phyloP scores from a whole-genome alignment of 2,113 vertebrate genomes.

The Cisticola juncidis region DNA sequence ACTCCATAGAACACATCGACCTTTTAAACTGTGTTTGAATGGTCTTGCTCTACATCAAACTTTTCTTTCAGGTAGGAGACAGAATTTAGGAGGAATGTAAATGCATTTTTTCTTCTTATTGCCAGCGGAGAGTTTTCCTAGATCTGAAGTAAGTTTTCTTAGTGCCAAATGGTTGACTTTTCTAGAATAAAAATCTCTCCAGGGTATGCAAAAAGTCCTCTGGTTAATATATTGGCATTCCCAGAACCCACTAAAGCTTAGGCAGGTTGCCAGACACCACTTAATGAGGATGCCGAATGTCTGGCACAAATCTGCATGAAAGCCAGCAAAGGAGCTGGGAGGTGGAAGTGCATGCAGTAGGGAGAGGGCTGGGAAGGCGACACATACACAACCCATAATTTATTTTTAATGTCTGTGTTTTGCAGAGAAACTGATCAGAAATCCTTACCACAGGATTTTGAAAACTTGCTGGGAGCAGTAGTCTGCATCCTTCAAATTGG shows the following conservation, averaged over 20 bases:
- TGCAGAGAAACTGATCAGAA: background rate
- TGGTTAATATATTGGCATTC: constrained; percentile 82
- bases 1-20: constrained; percentile 17
- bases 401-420: constrained; percentile 68
- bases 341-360: background rate
- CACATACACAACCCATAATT: constrained; percentile 59
- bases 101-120: constrained; percentile 65
- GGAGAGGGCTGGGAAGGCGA: constrained; percentile 26
- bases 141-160: constrained; percentile 59
- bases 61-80: constrained; percentile 52
- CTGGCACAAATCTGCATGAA: constrained; percentile 73
- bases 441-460: background rate
- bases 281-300: constrained; percentile 77
- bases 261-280: constrained; percentile 77
- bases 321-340: constrained; percentile 51
- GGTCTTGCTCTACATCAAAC: constrained; percentile 31
- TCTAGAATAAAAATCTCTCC: constrained; percentile 76
- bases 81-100: constrained; percentile 63
- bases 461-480: background rate
- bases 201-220: constrained; percentile 70
- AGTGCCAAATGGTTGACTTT: constrained; percentile 77
- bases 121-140: constrained; percentile 61
- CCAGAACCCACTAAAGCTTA: constrained; percentile 76
- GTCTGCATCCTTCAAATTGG: background rate
- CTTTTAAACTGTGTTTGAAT: constrained; percentile 48